Conservation (phyloP, 2,113 vertebrate species). For the Serinus canaria region DNA sequence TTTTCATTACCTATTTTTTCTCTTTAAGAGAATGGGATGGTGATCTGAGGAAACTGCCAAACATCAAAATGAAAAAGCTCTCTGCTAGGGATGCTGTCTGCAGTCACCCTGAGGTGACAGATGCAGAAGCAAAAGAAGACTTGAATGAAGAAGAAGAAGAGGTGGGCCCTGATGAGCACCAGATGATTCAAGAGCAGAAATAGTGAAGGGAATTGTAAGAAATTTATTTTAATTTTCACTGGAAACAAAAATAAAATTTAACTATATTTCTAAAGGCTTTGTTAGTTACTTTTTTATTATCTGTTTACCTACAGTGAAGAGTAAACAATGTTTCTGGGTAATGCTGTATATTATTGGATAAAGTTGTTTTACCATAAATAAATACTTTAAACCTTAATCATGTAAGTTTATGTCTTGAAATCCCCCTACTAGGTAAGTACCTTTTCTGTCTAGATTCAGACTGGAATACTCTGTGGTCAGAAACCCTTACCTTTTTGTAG, state of each 20-base stretch:
- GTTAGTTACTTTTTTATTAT: not conserved
- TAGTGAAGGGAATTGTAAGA: not conserved
- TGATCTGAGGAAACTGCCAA: conserved; percentile 91
- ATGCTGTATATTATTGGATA: not conserved
- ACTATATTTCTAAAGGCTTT: not conserved
- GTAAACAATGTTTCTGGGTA: not conserved
- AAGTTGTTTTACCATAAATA: not conserved
- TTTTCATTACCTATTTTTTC: not conserved
- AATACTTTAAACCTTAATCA: not conserved
- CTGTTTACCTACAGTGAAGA: not conserved
- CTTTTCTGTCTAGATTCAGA: not conserved
- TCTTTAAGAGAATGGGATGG: conserved; percentile 88
- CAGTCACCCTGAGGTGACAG: conserved; percentile 46
- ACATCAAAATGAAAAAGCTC: conserved; percentile 90
- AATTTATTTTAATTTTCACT: not conserved
- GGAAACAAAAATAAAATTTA: conserved; percentile 23
- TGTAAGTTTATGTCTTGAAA: not conserved
- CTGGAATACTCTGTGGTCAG: not conserved
- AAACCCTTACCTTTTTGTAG: not conserved
- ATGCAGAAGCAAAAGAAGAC: conserved; percentile 18
- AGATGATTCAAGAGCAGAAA: conserved; percentile 31
- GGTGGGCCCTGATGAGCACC: not conserved
- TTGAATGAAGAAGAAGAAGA: conserved; percentile 41
- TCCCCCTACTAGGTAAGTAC: not conserved
- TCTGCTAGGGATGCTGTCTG: conserved; percentile 72